Evolutionary conservation across 37 sponge, comb jelly and placozoan genomes (phyloP).

Genomic region (Chondrilla cf. caribensis): DNA sequence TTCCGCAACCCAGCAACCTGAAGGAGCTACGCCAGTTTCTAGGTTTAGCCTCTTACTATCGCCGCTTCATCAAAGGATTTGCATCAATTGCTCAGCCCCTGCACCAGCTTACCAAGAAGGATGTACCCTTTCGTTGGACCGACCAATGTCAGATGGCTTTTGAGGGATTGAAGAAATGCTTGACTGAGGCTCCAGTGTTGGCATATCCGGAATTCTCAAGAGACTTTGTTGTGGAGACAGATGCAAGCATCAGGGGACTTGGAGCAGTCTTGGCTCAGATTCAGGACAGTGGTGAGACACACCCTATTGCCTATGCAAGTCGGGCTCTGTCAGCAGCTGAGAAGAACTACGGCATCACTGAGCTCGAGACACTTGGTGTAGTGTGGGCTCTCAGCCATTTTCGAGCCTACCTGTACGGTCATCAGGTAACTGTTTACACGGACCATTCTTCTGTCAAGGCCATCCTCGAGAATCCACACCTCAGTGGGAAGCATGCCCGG

Average conservation of each 20-base stretch:
- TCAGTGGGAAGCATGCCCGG: conserved; percentile 28
- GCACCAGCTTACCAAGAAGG: conserved; percentile 4
- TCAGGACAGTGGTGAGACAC: conserved; percentile 7
- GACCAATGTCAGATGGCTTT: neutral
- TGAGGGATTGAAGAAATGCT: neutral
- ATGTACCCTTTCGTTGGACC: neutral
- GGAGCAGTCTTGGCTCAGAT: conserved; percentile 28
- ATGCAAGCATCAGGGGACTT: conserved; percentile 21
- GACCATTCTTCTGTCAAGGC: conserved; percentile 46
- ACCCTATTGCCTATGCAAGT: conserved; percentile 27
- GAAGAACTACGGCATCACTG: conserved; percentile 34
- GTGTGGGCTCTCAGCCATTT: conserved; percentile 40
- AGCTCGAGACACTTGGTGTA: conserved; percentile 31
- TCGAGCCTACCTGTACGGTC: conserved; percentile 25
- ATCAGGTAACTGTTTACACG: conserved; percentile 18
- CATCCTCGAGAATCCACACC: conserved; percentile 1
- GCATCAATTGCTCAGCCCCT: neutral
- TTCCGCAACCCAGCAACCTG: neutral
- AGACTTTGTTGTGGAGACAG: conserved; percentile 32
- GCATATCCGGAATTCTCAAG: conserved; percentile 21
- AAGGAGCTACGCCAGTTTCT: neutral
- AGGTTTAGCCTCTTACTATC: neutral
- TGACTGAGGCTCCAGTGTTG: neutral
- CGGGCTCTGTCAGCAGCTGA: conserved; percentile 16
- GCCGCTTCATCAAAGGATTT: neutral